Conservation (phyloP, 1,140 invertebrate genomes). For the Bombus haemorrhoidalis region DNA sequence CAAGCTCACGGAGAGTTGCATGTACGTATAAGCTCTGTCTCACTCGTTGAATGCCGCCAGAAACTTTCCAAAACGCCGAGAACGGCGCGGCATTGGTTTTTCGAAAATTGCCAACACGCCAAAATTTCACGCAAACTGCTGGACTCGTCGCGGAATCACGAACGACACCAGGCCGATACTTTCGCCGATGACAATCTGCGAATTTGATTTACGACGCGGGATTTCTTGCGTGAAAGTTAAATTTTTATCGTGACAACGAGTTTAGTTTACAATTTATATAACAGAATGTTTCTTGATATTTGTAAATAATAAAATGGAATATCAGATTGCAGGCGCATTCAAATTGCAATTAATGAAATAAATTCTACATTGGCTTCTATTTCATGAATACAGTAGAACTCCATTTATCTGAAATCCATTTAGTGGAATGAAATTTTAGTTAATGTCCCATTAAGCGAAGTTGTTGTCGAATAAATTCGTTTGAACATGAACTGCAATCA, state of each 20-base stretch:
- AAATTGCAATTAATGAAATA: not conserved
- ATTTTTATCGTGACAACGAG: not conserved
- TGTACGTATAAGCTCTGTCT: not conserved
- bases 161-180: not conserved
- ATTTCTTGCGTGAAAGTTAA: not conserved
- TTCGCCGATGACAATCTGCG: not conserved
- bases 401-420: too few species aligned
- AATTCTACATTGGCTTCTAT: too few species aligned
- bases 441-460: too few species aligned
- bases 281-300: not conserved
- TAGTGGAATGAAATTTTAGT: too few species aligned
- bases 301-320: too few species aligned
- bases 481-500: not conserved
- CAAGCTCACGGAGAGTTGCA: slow-evolving; percentile 3
- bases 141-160: not conserved
- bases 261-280: not conserved
- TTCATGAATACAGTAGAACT: too few species aligned
- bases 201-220: not conserved
- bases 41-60: not conserved
- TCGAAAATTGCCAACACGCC: slow-evolving; percentile 26
- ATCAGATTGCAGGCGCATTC: not conserved
- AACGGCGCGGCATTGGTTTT: slow-evolving; percentile 34
- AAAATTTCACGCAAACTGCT: slow-evolving; percentile 3
- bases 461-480: not conserved
- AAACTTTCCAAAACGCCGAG: slow-evolving; percentile 44